A percentile compares a stretch with the other conserved stretches of the same genome.
Conservation (phyloP, 2,113 vertebrate species). For the Aldabrachelys gigantea region DNA sequence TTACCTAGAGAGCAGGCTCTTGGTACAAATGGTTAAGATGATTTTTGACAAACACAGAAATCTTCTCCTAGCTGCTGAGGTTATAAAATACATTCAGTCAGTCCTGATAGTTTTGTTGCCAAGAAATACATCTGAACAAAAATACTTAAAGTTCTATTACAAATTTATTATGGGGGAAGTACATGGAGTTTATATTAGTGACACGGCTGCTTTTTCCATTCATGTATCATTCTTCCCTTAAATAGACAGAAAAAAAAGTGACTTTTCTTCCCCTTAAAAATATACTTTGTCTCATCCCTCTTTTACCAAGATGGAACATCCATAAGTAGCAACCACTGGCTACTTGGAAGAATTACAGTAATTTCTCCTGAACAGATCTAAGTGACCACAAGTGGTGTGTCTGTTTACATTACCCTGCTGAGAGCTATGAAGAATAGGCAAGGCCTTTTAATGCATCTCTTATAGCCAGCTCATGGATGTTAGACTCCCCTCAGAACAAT, state of each 20-base stretch:
- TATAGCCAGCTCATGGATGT: not conserved
- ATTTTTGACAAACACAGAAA: not conserved
- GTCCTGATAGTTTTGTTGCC: not conserved
- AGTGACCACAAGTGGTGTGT: not conserved
- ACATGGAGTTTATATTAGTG: not conserved
- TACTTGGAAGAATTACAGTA: not conserved
- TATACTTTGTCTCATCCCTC: not conserved
- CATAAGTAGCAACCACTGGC: not conserved
- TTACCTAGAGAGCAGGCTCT: not conserved
- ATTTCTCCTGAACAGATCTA: not conserved
- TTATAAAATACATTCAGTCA: not conserved
- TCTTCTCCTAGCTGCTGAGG: not conserved
- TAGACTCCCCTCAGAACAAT: not conserved
- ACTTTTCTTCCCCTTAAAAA: not conserved
- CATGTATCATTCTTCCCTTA: not conserved
- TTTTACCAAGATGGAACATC: not conserved
- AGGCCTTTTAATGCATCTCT: not conserved
- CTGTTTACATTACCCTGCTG: not conserved
- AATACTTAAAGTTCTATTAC: not conserved
- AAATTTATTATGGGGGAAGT: not conserved
- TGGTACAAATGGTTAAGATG: accelerated
- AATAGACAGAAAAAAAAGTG: not conserved
- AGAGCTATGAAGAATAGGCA: not conserved
- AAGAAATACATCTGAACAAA: not conserved
- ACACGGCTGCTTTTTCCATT: not conserved